These are phyloP conservation scores for Neocrepidodera transversa DNA, from an alignment of 2,888 invertebrate species.

Conservation along the genomic window DNA sequence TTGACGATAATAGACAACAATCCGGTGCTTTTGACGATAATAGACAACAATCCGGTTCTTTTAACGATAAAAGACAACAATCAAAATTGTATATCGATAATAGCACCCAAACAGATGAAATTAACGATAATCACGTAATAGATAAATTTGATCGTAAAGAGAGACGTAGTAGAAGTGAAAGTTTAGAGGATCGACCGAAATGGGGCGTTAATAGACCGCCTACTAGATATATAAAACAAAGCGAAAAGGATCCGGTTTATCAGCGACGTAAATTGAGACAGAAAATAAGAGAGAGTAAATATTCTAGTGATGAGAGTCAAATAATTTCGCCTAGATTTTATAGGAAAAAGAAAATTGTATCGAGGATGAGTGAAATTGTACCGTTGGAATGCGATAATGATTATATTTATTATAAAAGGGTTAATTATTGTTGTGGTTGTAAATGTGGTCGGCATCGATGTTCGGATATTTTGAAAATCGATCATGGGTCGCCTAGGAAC, in stretches of 20 bases:
- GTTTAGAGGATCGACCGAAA: slow-evolving; percentile 72
- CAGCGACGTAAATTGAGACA: slow-evolving; percentile 73
- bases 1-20: no score
- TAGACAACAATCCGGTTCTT: no score
- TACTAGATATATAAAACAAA: slow-evolving; percentile 86
- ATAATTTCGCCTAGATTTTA: slow-evolving; percentile 64
- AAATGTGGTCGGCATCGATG: slow-evolving; percentile 57
- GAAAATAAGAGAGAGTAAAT: slow-evolving; percentile 67
- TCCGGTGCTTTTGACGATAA: no score
- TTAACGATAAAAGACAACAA: no score
- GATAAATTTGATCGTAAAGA: no score
- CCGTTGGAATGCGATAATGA: slow-evolving; percentile 65
- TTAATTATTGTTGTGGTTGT: slow-evolving; percentile 53
- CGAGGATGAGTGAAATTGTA: slow-evolving; percentile 62
- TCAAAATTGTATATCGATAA: slow-evolving; percentile 66
- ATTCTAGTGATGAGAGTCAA: slow-evolving; percentile 70
- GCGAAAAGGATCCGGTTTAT: slow-evolving; percentile 88
- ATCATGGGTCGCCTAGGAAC: slow-evolving; percentile 44
- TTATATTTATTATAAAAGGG: slow-evolving; percentile 53
- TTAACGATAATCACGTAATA: no score
- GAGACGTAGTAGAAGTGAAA: slow-evolving; percentile 65
- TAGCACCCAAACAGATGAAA: slow-evolving; percentile 76
- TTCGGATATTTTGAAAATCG: slow-evolving; percentile 52
- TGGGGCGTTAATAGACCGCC: slow-evolving; percentile 81
- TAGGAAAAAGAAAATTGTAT: slow-evolving; percentile 59